A percentile compares a stretch with the other conserved stretches of the same genome.
phyloP scores from a whole-genome alignment of 2,113 vertebrate species.

The Apaloderma vittatum region DNA sequence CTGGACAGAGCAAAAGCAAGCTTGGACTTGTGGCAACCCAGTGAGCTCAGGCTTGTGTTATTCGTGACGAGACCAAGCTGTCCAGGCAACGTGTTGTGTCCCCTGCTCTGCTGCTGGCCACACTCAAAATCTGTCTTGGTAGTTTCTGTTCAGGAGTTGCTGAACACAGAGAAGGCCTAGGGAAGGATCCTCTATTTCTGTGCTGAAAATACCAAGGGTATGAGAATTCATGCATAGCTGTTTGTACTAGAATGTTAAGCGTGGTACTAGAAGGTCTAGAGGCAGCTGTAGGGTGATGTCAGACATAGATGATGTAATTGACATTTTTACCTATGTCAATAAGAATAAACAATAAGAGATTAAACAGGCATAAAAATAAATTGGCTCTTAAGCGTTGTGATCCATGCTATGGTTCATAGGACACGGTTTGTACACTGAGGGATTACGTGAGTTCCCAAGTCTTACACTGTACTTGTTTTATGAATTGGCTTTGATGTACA shows the following conservation, averaged over 20 bases:
- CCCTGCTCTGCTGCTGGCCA: background rate
- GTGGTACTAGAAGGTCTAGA: background rate
- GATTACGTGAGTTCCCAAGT: background rate
- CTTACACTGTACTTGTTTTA: background rate
- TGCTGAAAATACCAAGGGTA: background rate
- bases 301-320: background rate
- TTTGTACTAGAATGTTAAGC: background rate
- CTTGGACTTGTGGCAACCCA: background rate
- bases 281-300: background rate
- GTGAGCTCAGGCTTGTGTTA: background rate
- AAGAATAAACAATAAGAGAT: background rate
- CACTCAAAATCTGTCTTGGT: background rate
- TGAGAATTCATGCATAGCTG: background rate
- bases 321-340: background rate
- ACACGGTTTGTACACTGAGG: background rate
- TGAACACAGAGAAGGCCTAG: background rate
- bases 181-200: background rate
- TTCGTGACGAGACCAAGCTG: fast-evolving
- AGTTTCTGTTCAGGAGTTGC: background rate
- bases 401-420: background rate
- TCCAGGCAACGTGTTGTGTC: background rate
- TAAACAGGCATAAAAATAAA: slow-evolving; percentile 9
- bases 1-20: background rate
- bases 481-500: background rate
- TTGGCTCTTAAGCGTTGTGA: background rate